Evolutionary conservation across 2,797 vertebrate genomes (phyloP).

Genomic region (Schizothorax lantsangensis): DNA sequence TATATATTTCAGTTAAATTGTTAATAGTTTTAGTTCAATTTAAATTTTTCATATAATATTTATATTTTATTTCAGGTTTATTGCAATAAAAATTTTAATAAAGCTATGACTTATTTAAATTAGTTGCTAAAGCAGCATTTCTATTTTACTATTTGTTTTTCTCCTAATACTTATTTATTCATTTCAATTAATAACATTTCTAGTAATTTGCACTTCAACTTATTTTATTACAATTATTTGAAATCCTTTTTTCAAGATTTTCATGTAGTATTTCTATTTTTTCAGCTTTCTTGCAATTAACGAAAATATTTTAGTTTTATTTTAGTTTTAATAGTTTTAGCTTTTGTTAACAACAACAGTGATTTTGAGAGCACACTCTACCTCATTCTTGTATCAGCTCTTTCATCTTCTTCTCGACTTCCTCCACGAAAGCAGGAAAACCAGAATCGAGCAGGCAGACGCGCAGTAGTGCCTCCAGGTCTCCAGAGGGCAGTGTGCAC

Average conservation of each 20-base stretch:
- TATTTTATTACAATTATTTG: not conserved
- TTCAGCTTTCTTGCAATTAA: not conserved
- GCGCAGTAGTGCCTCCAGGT: constrained; percentile 83
- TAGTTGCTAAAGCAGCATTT: not conserved
- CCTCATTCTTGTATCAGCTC: constrained; percentile 79
- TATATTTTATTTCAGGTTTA: not conserved
- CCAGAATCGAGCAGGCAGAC: constrained; percentile 87
- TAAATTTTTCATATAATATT: not conserved
- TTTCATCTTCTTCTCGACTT: constrained; percentile 85
- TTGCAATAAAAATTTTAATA: not conserved
- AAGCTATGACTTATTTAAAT: not conserved
- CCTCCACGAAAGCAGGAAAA: constrained; percentile 89
- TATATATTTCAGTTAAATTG: not conserved
- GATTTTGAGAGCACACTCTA: constrained; percentile 56
- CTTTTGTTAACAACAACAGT: not conserved
- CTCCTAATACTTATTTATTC: not conserved
- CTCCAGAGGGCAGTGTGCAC: constrained; percentile 66
- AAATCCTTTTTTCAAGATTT: not conserved
- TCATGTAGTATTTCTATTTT: not conserved
- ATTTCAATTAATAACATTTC: not conserved
- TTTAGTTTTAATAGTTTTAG: not conserved
- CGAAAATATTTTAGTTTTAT: not conserved
- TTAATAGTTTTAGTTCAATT: not conserved
- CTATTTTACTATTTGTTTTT: not conserved
- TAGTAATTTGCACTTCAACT: not conserved